Evolutionary conservation across 2,113 vertebrate genomes (phyloP), one percentile per base, ranked within the genome.

Genomic region (Tragelaphus scriptus): DNA sequence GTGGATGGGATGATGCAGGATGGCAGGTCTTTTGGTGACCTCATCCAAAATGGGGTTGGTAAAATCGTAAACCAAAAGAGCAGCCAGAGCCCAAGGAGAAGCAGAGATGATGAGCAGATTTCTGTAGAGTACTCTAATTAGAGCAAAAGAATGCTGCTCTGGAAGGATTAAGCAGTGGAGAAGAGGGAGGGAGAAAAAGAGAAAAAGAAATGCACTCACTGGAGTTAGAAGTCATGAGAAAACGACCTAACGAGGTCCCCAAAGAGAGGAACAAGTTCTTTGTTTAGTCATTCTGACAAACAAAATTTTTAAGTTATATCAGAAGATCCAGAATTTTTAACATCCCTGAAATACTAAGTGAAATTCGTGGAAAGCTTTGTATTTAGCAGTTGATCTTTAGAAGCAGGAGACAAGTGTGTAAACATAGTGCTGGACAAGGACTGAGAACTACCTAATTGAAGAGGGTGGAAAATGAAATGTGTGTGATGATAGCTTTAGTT

Each of bases 141-240:
- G 47, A 96, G 44, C 61, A 51, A 26, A 90, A 75, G 59, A 92
- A 61, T 85, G 51, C 13, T 68, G 14, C 4, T 92, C 44, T 63
- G 84, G n/a, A 51, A 44, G 56, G 79, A 82, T 44, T 58, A 44
- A 28, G 23, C 32, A 16, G 30, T 36, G 9, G 88, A 47, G 61
- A 77, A 47, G 11, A 9, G 19, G 26, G 40, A 5, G 81, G 53
- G 53, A 55, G 51, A 26, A 85, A 36, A 32, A 58, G 26, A 36
- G 30, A 10, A 17, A 55, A 68, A 63, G 19, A 81, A 88, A 56
- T 47, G 75, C 36, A 16, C 56, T 93, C 88, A 32, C 53, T 44
- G 51, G 90, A 68, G 49, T 94, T 88, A 84, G 51, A 95, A 88
- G 93, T 93, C 84, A 82, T 94, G 95, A 97, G 97, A 96, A 89